These are phyloP conservation scores for human (Homo sapiens) DNA, from an alignment of 2,113 vertebrate species.

Conservation along the genomic window GRCh38 chr4:166024001-166024500, in stretches of 20 bases:
- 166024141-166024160: constrained; percentile 26
- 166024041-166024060: neutral
- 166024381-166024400: constrained; percentile 39
- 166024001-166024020: neutral
- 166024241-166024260: constrained; percentile 62
- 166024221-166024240: constrained; percentile 33
- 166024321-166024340: constrained; percentile 65
- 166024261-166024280: constrained; percentile 60
- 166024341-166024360: constrained; percentile 61
- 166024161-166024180: constrained; percentile 25
- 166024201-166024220: neutral
- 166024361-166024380: constrained; percentile 40
- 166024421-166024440: neutral
- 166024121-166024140: constrained; percentile 39
- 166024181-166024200: constrained; percentile 47
- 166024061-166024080: neutral
- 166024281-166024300: constrained; percentile 67
- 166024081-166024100: neutral
- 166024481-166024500: neutral
- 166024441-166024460: constrained; percentile 57
- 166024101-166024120: constrained; percentile 24
- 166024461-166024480: neutral
- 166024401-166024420: constrained; percentile 42
- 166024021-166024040: constrained; percentile 4
- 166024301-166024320: constrained; percentile 69